phyloP scores from a whole-genome alignment of 1,140 invertebrate species.

The Hyposmocoma kahamanoa region DNA sequence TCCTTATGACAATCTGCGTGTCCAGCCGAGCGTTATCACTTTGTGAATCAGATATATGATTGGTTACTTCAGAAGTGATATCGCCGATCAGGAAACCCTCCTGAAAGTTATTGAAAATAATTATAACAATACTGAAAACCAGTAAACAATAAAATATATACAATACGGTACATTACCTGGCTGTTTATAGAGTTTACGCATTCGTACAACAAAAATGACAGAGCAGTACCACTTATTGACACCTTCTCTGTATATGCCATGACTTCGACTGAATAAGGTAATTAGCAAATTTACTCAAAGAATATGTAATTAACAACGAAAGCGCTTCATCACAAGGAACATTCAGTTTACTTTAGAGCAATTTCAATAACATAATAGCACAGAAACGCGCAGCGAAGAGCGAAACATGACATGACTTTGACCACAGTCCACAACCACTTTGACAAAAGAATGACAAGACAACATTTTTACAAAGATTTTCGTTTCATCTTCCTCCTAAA shows the following conservation, averaged over 20 bases:
- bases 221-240: conserved; percentile 74
- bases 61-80: conserved; percentile 74
- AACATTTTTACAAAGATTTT: too few relatives aligned
- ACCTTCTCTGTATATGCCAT: conserved; percentile 70
- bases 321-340: too few relatives aligned
- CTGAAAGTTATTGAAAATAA: conserved; percentile 63
- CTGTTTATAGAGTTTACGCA: conserved; percentile 74
- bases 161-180: conserved; percentile 63
- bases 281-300: too few relatives aligned
- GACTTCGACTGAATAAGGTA: too few relatives aligned
- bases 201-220: conserved; percentile 78
- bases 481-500: too few relatives aligned
- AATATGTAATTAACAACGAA: too few relatives aligned
- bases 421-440: too few relatives aligned
- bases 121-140: neutral
- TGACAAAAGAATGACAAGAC: too few relatives aligned
- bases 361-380: too few relatives aligned
- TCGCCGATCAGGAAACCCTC: conserved; percentile 80
- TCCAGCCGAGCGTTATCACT: conserved; percentile 74
- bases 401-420: too few relatives aligned
- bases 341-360: too few relatives aligned
- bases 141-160: neutral
- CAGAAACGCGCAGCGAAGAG: too few relatives aligned
- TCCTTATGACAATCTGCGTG: conserved; percentile 75
- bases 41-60: conserved; percentile 78